These are phyloP conservation scores for Percopsis omiscomaycus DNA, from an alignment of 2,797 vertebrate species.

Conservation along the genomic window DNA sequence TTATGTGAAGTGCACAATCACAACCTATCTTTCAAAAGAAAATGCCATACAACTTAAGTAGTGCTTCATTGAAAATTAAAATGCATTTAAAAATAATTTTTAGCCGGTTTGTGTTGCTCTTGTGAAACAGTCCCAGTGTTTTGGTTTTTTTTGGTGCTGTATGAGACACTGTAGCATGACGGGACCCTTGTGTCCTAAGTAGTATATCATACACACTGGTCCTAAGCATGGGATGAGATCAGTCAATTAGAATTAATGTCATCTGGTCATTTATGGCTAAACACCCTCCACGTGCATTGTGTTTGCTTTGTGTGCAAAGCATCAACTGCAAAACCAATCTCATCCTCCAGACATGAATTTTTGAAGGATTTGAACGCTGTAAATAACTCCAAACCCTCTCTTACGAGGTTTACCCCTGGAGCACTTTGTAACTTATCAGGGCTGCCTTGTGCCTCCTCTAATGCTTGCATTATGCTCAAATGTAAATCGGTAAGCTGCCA, in stretches of 20 bases:
- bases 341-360: slow-evolving; percentile 80
- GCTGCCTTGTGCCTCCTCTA: slow-evolving; percentile 82
- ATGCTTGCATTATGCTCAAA: slow-evolving; percentile 85
- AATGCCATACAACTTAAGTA: slow-evolving; percentile 77
- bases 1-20: slow-evolving; percentile 76
- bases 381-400: slow-evolving; percentile 86
- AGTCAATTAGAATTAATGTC: slow-evolving; percentile 78
- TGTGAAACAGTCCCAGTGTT: slow-evolving; percentile 58
- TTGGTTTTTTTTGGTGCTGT: slow-evolving; percentile 55
- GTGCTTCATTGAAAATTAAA: slow-evolving; percentile 83
- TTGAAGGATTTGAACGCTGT: slow-evolving; percentile 84
- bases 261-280: slow-evolving; percentile 77
- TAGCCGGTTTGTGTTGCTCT: slow-evolving; percentile 57
- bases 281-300: slow-evolving; percentile 71
- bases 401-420: slow-evolving; percentile 83
- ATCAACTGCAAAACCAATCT: slow-evolving; percentile 79
- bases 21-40: slow-evolving; percentile 77
- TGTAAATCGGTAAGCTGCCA: slow-evolving; percentile 84
- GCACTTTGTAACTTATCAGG: slow-evolving; percentile 87
- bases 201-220: slow-evolving; percentile 60
- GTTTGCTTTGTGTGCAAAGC: slow-evolving; percentile 79
- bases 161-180: slow-evolving; percentile 61
- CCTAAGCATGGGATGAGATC: slow-evolving; percentile 71
- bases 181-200: slow-evolving; percentile 68
- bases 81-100: slow-evolving; percentile 79